Conservation (phyloP, 2,797 vertebrate genomes). For the Dendrocincla fuliginosa region DNA sequence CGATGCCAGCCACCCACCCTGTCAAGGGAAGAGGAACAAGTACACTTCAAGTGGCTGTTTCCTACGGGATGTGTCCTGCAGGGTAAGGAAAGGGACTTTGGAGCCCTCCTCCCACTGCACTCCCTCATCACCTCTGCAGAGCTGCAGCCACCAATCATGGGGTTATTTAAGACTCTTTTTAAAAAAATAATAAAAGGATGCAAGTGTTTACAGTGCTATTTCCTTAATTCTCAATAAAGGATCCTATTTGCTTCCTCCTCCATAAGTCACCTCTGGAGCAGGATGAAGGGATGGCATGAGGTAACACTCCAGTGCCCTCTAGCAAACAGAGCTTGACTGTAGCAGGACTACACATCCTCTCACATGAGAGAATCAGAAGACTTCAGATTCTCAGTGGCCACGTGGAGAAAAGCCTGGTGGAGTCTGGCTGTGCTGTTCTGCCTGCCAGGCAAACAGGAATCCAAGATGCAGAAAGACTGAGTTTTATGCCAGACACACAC, state of each 20-base stretch:
- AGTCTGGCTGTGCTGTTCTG: neutral
- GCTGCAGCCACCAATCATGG: neutral
- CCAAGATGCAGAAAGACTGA: neutral
- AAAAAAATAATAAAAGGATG: neutral
- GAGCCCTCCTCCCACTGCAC: neutral
- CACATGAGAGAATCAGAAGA: neutral
- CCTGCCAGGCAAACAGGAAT: neutral
- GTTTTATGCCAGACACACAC: neutral
- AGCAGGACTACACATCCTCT: neutral
- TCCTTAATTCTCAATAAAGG: constrained; percentile 51
- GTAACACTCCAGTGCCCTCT: neutral
- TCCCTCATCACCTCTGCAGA: neutral
- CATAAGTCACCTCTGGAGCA: neutral
- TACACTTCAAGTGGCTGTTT: neutral
- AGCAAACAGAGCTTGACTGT: neutral
- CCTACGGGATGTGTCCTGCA: neutral
- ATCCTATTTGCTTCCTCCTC: constrained; percentile 43
- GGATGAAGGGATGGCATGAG: neutral
- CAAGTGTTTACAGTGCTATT: neutral
- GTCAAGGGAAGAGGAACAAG: neutral
- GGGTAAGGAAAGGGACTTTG: neutral
- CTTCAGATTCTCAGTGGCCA: neutral
- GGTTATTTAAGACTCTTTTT: neutral
- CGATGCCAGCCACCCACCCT: rapidly evolving
- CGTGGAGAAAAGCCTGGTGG: neutral